Conservation (phyloP, 2,113 vertebrate genomes). For the Oreochromis aureus region DNA sequence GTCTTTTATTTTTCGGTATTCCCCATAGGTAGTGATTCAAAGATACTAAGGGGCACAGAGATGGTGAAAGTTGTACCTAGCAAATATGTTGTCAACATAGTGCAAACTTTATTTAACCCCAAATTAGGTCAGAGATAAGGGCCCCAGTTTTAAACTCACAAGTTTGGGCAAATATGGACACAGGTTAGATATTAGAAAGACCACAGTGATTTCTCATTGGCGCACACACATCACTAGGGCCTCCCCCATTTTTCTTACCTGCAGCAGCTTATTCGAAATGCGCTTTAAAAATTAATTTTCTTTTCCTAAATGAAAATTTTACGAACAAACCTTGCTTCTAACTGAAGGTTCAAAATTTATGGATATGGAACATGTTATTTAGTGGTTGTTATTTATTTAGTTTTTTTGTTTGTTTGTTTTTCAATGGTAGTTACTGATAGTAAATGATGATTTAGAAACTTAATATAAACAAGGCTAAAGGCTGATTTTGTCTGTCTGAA, state of each 20-base stretch:
- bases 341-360: background rate
- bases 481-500: background rate
- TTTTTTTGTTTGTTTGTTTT: background rate
- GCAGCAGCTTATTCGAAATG: background rate
- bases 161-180: slow-evolving; percentile 77
- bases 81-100: slow-evolving; percentile 66
- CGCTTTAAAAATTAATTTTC: background rate
- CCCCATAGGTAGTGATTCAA: background rate
- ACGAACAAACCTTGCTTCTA: background rate
- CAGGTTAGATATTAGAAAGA: slow-evolving; percentile 72
- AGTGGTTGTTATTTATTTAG: background rate
- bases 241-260: background rate
- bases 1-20: slow-evolving; percentile 26
- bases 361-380: background rate
- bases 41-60: background rate
- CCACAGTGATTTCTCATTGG: slow-evolving; percentile 12
- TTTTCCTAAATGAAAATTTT: background rate
- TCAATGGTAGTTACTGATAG: background rate
- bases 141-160: slow-evolving; percentile 60
- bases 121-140: slow-evolving; percentile 73
- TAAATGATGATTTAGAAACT: background rate
- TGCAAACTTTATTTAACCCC: slow-evolving; percentile 76
- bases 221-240: background rate
- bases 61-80: slow-evolving; percentile 63
- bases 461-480: background rate